Percentiles rank a stretch among this genome's conserved stretches.
These are phyloP conservation scores for Parazoanthus swiftii DNA, from an alignment of 92 coral and sea anemone genomes.

Conservation along the genomic window DNA sequence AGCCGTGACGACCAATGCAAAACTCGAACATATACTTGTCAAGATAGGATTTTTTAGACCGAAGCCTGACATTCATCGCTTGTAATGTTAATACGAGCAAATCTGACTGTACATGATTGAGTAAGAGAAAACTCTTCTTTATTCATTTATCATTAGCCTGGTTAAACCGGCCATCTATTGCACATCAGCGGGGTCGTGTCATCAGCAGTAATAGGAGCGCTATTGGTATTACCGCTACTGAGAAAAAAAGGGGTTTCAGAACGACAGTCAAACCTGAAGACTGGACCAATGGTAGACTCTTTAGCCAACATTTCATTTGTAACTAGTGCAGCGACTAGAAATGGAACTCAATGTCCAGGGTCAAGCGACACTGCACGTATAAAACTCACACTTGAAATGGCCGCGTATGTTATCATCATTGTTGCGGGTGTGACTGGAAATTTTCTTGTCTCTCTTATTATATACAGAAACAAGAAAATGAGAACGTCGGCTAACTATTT, in stretches of 20 bases:
- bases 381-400: conserved; percentile 15
- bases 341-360: background rate
- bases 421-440: conserved; percentile 45
- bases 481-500: conserved; percentile 56
- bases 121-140: background rate
- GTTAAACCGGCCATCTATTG: background rate
- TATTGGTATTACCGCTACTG: background rate
- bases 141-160: background rate
- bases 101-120: background rate
- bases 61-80: background rate
- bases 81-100: background rate
- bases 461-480: conserved; percentile 57
- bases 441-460: conserved; percentile 47
- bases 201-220: background rate
- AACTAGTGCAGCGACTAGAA: background rate
- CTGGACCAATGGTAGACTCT: background rate
- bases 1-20: background rate
- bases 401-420: conserved; percentile 6
- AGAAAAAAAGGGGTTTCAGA: background rate
- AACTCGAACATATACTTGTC: background rate
- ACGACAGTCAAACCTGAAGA: background rate
- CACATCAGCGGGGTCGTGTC: background rate
- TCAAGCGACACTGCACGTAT: background rate
- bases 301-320: background rate
- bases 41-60: background rate